phyloP scores from a whole-genome alignment of 2,113 vertebrate genomes.

The Otus sunia region DNA sequence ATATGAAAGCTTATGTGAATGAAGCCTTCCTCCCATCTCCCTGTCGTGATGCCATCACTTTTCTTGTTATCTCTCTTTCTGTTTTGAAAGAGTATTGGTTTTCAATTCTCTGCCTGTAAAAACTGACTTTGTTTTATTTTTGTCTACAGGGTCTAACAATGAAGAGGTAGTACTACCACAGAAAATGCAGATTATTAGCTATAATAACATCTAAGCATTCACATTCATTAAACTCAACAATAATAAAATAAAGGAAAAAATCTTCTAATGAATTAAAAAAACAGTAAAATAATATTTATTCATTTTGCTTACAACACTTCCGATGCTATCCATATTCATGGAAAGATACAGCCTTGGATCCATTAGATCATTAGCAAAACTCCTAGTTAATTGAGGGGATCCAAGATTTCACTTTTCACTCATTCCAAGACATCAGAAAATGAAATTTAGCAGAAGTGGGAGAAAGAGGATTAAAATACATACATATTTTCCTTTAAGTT shows the following conservation, averaged over 20 bases:
- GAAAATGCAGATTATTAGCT: not conserved
- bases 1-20: not conserved
- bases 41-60: not conserved
- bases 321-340: not conserved
- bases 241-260: not conserved
- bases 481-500: not conserved
- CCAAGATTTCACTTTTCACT: not conserved
- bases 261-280: not conserved
- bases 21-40: not conserved
- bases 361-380: not conserved
- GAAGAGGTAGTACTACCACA: not conserved
- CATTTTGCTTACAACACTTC: not conserved
- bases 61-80: not conserved
- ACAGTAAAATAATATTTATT: not conserved
- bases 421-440: not conserved
- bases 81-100: not conserved
- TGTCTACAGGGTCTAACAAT: not conserved
- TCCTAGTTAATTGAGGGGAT: not conserved
- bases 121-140: not conserved
- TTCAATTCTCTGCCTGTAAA: not conserved
- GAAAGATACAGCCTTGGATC: not conserved
- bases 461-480: not conserved
- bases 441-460: not conserved
- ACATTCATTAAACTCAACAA: not conserved
- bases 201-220: not conserved